Conservation (phyloP, 2,113 vertebrate genomes). For the Peromyscus californicus region DNA sequence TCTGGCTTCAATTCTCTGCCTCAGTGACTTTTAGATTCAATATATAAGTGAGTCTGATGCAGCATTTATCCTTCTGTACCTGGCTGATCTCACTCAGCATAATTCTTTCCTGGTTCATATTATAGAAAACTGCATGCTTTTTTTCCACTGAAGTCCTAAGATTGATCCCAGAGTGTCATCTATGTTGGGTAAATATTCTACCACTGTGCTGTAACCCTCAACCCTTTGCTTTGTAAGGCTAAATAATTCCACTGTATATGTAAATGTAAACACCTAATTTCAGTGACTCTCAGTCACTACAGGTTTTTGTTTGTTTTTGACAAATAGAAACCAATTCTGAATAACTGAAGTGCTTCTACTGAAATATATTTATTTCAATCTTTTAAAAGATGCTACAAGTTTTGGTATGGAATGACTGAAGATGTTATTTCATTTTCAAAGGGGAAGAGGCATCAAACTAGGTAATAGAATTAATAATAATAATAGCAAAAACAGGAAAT, state of each 20-base stretch:
- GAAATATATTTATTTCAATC: slow-evolving; percentile 14
- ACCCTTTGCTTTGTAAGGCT: not conserved
- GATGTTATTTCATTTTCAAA: not conserved
- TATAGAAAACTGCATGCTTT: not conserved
- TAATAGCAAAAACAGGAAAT: not conserved
- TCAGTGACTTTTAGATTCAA: not conserved
- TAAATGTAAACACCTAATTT: not conserved
- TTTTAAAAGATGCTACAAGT: not conserved
- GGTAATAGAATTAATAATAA: not conserved
- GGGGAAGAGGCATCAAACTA: not conserved
- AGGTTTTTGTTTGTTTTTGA: not conserved
- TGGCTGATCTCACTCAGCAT: not conserved
- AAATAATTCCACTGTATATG: not conserved
- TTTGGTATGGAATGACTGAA: not conserved
- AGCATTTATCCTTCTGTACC: not conserved
- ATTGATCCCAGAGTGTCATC: not conserved
- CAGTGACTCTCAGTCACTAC: not conserved
- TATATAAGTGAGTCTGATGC: not conserved
- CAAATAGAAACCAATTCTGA: not conserved
- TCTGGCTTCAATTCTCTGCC: not conserved
- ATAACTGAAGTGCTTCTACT: not conserved
- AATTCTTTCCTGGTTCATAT: not conserved
- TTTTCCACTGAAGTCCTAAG: too few species aligned
- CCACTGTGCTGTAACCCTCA: not conserved
- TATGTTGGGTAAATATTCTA: not conserved